Evolutionary conservation across 2,888 invertebrate species (phyloP).

Genomic region (Coleophora flavipennella): DNA sequence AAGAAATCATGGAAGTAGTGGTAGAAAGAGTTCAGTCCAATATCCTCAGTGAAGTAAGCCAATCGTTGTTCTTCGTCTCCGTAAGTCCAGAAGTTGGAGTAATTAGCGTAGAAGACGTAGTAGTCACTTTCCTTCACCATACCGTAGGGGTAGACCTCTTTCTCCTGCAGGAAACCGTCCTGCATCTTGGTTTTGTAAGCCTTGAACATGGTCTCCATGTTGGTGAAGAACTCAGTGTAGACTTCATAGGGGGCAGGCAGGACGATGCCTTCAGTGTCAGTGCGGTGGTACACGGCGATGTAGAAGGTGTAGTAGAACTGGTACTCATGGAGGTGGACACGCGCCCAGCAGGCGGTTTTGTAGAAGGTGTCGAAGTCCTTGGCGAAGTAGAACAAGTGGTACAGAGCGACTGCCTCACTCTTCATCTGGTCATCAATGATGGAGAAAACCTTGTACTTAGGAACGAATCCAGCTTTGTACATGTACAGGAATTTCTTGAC

Average conservation of each 20-base stretch:
- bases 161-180: constrained; percentile 73
- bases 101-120: constrained; percentile 72
- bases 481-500: constrained; percentile 51
- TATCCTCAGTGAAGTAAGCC: constrained; percentile 80
- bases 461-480: constrained; percentile 56
- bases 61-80: constrained; percentile 72
- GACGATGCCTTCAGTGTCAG: constrained; percentile 70
- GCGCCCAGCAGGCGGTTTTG: constrained; percentile 69
- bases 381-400: constrained; percentile 72
- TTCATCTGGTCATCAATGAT: constrained; percentile 54
- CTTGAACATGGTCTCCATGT: constrained; percentile 65
- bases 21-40: constrained; percentile 78
- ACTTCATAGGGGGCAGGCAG: constrained; percentile 79
- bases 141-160: constrained; percentile 66
- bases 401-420: constrained; percentile 64
- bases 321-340: constrained; percentile 73
- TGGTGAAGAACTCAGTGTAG: constrained; percentile 76
- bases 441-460: constrained; percentile 64
- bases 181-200: constrained; percentile 55
- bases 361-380: constrained; percentile 75
- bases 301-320: constrained; percentile 75
- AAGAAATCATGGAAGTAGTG: constrained; percentile 75
- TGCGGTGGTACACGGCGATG: constrained; percentile 72
- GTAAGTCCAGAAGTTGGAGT: constrained; percentile 64
- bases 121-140: constrained; percentile 47